A percentile compares a stretch with the other conserved stretches of the same genome.
Evolutionary conservation across 2,888 invertebrate species (phyloP).

Genomic region (Stenchaetothrips biformis): DNA sequence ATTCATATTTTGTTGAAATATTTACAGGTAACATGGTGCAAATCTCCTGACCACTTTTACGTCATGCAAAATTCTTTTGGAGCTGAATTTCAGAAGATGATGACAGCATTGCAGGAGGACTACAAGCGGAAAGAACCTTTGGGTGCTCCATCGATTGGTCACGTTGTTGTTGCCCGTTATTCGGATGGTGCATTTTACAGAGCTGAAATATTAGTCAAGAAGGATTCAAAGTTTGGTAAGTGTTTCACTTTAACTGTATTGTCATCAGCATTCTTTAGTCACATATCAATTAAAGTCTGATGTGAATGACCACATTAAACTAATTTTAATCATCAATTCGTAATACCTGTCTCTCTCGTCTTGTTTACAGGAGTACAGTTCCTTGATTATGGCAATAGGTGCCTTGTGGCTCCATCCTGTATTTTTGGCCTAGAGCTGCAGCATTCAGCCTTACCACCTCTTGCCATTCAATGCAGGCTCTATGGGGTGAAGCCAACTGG

Average conservation of each 20-base stretch:
- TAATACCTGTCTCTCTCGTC: neutral
- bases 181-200: neutral
- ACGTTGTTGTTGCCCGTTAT: neutral
- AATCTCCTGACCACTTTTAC: neutral
- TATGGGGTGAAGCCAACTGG: neutral
- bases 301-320: too few species aligned
- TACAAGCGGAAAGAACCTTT: neutral
- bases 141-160: neutral
- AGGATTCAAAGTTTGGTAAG: neutral
- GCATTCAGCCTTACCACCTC: neutral
- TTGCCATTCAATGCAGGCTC: neutral
- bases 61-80: neutral
- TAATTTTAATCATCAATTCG: too few species aligned
- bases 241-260: neutral
- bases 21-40: neutral
- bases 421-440: neutral
- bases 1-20: neutral
- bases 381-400: neutral
- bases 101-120: neutral
- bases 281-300: neutral
- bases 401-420: neutral
- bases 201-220: neutral
- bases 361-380: neutral
- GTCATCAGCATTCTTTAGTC: neutral
- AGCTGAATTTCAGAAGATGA: neutral